phyloP scores from a whole-genome alignment of 1,140 invertebrate species.

The Prorops nasuta region DNA sequence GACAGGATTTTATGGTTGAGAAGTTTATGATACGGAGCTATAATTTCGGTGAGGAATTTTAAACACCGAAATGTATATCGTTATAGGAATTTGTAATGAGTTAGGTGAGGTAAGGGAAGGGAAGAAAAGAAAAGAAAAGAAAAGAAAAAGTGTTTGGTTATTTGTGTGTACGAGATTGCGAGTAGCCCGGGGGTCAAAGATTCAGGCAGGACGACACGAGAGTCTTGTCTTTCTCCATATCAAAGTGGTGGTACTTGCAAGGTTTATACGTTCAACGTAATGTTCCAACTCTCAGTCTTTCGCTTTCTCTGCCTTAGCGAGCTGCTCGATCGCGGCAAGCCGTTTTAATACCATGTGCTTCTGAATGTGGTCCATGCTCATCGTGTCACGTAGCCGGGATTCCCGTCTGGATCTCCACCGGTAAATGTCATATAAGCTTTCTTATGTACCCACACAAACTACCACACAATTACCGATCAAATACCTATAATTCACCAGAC shows the following conservation, averaged over 20 bases:
- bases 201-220: neutral
- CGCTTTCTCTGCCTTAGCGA: conserved; percentile 49
- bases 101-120: too few relatives aligned
- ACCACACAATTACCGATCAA: too few relatives aligned
- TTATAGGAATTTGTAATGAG: too few relatives aligned
- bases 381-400: too few relatives aligned
- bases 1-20: too few relatives aligned
- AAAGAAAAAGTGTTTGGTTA: neutral
- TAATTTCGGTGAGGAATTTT: too few relatives aligned
- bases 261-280: conserved; percentile 51
- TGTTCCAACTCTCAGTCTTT: conserved; percentile 49
- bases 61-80: too few relatives aligned
- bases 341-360: conserved; percentile 17
- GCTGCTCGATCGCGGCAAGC: conserved; percentile 25
- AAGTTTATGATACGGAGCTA: too few relatives aligned
- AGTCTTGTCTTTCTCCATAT: neutral
- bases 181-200: neutral
- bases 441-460: too few relatives aligned
- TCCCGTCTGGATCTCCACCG: too few relatives aligned
- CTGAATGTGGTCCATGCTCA: conserved; percentile 1
- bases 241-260: conserved; percentile 42
- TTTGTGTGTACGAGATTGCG: neutral
- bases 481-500: too few relatives aligned
- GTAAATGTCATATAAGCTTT: too few relatives aligned
- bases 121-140: neutral